These are phyloP conservation scores for Nesometra sesokonis DNA, from an alignment of 35 echinoderm and acorn worm species.

Conservation along the genomic window DNA sequence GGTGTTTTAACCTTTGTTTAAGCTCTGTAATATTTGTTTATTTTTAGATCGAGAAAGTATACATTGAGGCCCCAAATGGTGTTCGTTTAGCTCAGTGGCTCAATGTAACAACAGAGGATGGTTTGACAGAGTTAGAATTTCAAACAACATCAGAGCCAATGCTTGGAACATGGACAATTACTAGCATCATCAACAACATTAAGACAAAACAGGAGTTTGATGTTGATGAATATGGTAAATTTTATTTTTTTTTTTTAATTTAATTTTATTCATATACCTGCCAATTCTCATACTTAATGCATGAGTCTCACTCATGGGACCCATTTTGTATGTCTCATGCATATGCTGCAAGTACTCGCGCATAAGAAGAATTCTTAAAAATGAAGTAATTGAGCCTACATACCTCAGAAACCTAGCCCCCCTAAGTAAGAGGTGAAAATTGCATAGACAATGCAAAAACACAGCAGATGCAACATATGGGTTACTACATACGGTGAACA, in stretches of 20 bases:
- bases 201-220: constrained; percentile 30
- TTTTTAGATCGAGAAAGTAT: constrained; percentile 58
- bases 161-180: constrained; percentile 68
- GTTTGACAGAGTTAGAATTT: constrained; percentile 56
- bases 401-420: no score
- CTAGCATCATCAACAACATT: constrained; percentile 23
- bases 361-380: no score
- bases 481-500: no score
- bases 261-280: background rate
- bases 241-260: background rate
- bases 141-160: constrained; percentile 60
- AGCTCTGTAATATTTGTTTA: background rate
- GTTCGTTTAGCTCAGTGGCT: constrained; percentile 68
- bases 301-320: no score
- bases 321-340: no score
- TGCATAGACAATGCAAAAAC: no score
- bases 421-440: no score
- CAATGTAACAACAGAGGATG: constrained; percentile 35
- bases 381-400: no score
- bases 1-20: background rate
- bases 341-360: no score
- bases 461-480: no score
- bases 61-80: constrained; percentile 63
- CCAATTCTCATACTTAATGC: no score
- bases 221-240: constrained; percentile 83